phyloP scores from a whole-genome alignment of 64 coral and sea anemone genomes.

The Pachyseris speciosa region DNA sequence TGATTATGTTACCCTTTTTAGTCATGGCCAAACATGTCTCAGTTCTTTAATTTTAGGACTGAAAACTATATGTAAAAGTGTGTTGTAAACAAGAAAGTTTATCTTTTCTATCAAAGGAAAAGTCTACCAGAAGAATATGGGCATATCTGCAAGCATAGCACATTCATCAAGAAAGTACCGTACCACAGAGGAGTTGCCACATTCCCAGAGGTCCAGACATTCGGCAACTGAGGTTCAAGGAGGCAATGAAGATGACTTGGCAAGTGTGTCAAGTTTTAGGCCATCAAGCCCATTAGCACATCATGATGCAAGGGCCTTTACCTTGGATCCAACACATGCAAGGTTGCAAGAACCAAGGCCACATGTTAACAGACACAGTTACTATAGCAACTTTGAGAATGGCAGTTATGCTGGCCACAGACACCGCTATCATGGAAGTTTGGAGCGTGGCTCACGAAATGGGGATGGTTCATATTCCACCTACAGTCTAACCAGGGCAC shows the following conservation, averaged over 20 bases:
- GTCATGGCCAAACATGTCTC: too few species aligned
- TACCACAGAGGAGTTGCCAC: constrained; percentile 18
- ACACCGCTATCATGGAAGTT: constrained; percentile 5
- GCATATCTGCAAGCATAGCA: constrained; percentile 90
- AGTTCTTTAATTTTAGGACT: too few species aligned
- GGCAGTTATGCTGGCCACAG: background rate
- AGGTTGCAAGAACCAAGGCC: background rate
- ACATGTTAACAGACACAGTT: constrained; percentile 13
- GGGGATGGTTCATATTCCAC: constrained; percentile 30
- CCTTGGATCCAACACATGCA: background rate
- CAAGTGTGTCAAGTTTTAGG: constrained; percentile 87
- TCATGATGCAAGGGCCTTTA: constrained; percentile 61
- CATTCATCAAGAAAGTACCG: constrained; percentile 61
- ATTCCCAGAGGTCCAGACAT: constrained; percentile 34
- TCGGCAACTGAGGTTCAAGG: background rate
- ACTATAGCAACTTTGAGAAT: constrained; percentile 7
- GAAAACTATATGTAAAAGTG: too few species aligned
- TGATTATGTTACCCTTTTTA: too few species aligned
- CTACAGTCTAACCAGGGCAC: background rate
- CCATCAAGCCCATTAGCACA: constrained; percentile 85
- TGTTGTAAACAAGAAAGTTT: too few species aligned
- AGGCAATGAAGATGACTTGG: constrained; percentile 59
- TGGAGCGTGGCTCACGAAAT: background rate
- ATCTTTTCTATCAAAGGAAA: background rate
- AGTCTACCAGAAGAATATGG: constrained; percentile 39